Evolutionary conservation across 1,140 invertebrate genomes (phyloP).

Genomic region (Anoplolepis gracilipes): DNA sequence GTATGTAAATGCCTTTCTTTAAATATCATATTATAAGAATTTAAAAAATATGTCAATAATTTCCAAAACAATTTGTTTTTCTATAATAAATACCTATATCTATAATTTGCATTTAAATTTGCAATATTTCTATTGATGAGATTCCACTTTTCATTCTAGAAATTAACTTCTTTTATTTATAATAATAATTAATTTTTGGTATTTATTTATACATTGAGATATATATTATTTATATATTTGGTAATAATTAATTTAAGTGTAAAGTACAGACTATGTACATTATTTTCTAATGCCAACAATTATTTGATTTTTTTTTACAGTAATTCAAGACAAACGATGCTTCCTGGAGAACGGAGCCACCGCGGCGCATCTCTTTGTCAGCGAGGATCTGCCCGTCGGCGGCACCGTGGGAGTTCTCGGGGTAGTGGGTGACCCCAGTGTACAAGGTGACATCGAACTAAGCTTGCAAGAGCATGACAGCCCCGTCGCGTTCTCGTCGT

Average conservation of each 20-base stretch:
- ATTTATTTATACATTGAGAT: no score
- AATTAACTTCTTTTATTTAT: no score
- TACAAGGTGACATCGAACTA: conserved; percentile 92
- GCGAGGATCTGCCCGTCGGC: conserved; percentile 93
- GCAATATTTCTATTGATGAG: background rate
- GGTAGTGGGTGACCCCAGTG: conserved; percentile 92
- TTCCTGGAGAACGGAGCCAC: conserved; percentile 95
- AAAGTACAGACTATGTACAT: background rate
- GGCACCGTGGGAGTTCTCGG: conserved; percentile 91
- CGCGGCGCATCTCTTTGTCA: conserved; percentile 95
- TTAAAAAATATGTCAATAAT: no score
- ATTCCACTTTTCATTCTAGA: background rate
- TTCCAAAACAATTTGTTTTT: no score
- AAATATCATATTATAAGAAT: no score
- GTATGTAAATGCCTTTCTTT: no score
- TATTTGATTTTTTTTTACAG: conserved; percentile 67
- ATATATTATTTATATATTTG: no score
- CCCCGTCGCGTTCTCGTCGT: conserved; percentile 91
- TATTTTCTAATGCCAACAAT: conserved; percentile 8
- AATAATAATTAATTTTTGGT: no score
- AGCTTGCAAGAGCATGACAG: conserved; percentile 92
- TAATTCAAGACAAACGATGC: conserved; percentile 92
- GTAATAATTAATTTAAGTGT: background rate
- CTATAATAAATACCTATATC: no score
- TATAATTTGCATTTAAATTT: no score